phyloP scores from a whole-genome alignment of 2,888 invertebrate species.

The Apamea sordens region DNA sequence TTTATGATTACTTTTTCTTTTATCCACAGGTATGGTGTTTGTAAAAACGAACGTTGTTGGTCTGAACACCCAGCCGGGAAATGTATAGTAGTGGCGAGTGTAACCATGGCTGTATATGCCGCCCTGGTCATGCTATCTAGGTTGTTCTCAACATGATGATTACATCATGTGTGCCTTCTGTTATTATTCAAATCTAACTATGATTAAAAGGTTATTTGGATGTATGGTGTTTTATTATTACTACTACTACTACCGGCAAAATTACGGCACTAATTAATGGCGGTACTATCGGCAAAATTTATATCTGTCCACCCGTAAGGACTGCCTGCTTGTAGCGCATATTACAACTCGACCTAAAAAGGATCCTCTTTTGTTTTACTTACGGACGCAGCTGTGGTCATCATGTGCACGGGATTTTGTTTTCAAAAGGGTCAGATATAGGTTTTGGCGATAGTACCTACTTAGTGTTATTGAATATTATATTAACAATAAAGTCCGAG shows the following conservation, averaged over 20 bases:
- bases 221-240: background rate
- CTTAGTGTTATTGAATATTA: background rate
- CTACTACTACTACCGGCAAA: too few relatives aligned
- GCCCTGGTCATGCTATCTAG: constrained; percentile 5
- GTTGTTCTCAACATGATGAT: constrained; percentile 14
- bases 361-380: too few relatives aligned
- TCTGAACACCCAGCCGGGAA: background rate
- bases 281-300: background rate
- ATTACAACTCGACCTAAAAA: too few relatives aligned
- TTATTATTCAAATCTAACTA: background rate
- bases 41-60: background rate
- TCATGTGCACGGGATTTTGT: too few relatives aligned
- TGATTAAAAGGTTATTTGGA: constrained; percentile 24
- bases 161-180: background rate
- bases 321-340: too few relatives aligned
- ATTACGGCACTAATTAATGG: too few relatives aligned
- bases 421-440: too few relatives aligned
- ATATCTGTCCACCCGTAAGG: too few relatives aligned
- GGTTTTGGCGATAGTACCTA: too few relatives aligned
- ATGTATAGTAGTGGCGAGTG: background rate
- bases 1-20: background rate
- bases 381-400: too few relatives aligned
- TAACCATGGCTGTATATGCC: constrained; percentile 22
- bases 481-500: too few relatives aligned
- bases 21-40: constrained; percentile 26